These are phyloP conservation scores for Empidonax alnorum DNA, from an alignment of 2,113 vertebrate species.

Conservation along the genomic window DNA sequence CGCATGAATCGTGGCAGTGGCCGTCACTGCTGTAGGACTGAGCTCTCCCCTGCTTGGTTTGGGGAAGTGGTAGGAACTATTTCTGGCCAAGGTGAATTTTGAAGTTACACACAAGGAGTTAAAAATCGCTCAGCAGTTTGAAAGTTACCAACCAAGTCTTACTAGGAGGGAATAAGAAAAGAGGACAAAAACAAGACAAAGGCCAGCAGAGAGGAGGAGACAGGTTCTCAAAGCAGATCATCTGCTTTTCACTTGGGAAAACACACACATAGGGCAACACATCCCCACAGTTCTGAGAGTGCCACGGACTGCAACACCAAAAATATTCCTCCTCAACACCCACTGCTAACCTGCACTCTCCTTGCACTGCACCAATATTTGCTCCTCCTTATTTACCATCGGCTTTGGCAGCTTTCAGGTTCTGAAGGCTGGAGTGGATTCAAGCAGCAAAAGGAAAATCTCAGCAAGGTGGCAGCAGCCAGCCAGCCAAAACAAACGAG, in stretches of 20 bases:
- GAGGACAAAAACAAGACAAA: neutral
- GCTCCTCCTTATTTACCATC: neutral
- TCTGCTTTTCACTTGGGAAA: neutral
- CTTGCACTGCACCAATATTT: neutral
- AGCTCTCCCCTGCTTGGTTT: neutral
- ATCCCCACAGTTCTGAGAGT: neutral
- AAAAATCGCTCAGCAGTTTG: neutral
- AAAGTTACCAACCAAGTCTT: neutral
- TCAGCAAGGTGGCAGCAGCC: slow-evolving; percentile 65
- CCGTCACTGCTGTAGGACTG: neutral
- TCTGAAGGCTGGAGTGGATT: neutral
- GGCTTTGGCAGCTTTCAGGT: neutral
- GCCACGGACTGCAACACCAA: fast-evolving
- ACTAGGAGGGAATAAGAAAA: neutral
- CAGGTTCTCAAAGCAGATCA: neutral
- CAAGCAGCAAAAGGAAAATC: slow-evolving; percentile 6
- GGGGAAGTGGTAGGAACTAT: neutral
- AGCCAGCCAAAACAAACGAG: slow-evolving; percentile 12
- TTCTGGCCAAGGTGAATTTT: neutral
- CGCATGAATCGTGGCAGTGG: neutral
- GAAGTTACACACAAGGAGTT: neutral
- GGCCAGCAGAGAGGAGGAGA: neutral
- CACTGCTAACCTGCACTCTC: neutral
- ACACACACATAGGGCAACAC: neutral
- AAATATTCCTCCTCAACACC: neutral